Base-by-base conservation (phyloP, 2,888 invertebrate species). In the Bursaphelenchus okinawaensis region DNA sequence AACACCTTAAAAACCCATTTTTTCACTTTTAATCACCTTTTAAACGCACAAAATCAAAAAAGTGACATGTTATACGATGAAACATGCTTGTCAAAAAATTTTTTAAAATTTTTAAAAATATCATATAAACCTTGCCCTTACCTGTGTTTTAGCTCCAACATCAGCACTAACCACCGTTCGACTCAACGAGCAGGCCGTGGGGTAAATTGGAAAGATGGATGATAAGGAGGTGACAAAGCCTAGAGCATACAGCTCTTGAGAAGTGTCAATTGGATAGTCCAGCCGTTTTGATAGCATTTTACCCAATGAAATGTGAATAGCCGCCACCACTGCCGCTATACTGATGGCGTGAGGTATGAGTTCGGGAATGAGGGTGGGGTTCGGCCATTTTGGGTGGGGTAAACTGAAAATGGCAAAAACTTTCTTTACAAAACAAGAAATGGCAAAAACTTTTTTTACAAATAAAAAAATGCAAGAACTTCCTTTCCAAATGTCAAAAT, bases 131-230 rank as follows among this genome's bases (percentile, higher is more conserved):
- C 63, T 50, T 23, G 29, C 6, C 52, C 55, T 27, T 63, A 86
- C 84, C 81, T 92, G 91, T 0, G 92, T 91, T 79, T 88, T 89
- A 31, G 91, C 90, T 16, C 93, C 93, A 0, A 91, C 90, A 73
- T 89, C 87, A 76, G 91, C 89, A 80, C 92, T 92, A 58, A 93
- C 91, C 24, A 86, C 74, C 66, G 86, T 86, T 64, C 87, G 76
- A 9, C 86, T 86, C 63, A 87, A 77, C 2, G 86, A 86, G 23
- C 84, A 85, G 12, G 84, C 83, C 12, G 84, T 81, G 4, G 84
- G 84, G 74, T 84, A 85, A 59, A 85, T 84, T 12, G 84, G 83
- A 76, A 86, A 86, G 75, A 86, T 84, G 0, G 86, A 84, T 12
- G 89, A 88, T 63, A 90, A 84, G 51, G 90, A 82, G 81, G 91